phyloP scores from a whole-genome alignment of 2,113 vertebrate species.

The Rallus limicola region DNA sequence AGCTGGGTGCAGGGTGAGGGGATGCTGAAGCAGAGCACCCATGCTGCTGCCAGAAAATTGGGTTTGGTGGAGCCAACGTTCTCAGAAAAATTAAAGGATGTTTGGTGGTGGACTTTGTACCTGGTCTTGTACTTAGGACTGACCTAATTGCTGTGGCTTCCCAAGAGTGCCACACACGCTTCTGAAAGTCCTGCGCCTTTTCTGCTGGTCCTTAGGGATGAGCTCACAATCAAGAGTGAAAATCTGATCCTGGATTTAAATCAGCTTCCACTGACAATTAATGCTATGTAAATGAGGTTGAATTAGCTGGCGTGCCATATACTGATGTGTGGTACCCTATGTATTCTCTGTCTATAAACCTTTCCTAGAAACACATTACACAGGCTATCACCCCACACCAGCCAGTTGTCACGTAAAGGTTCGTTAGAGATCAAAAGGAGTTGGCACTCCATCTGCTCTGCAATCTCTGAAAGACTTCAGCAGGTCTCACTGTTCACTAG shows the following conservation, averaged over 20 bases:
- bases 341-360: constrained; percentile 9
- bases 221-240: background rate
- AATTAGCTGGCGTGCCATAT: constrained; percentile 36
- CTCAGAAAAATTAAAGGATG: accelerated
- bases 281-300: constrained; percentile 75
- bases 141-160: background rate
- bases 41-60: accelerated
- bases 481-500: background rate
- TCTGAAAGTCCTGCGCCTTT: background rate
- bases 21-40: background rate
- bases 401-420: background rate
- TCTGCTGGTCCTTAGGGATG: background rate
- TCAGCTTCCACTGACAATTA: background rate
- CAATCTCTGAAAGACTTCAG: background rate
- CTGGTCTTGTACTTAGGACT: background rate
- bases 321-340: background rate
- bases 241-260: background rate
- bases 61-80: accelerated
- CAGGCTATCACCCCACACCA: background rate
- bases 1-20: accelerated
- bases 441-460: background rate
- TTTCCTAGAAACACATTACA: background rate
- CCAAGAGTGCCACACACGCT: accelerated
- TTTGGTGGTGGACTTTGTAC: background rate
- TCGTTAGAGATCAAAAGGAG: background rate